Conservation (phyloP, 2,888 invertebrate species). For the Pseudococcus viburni region DNA sequence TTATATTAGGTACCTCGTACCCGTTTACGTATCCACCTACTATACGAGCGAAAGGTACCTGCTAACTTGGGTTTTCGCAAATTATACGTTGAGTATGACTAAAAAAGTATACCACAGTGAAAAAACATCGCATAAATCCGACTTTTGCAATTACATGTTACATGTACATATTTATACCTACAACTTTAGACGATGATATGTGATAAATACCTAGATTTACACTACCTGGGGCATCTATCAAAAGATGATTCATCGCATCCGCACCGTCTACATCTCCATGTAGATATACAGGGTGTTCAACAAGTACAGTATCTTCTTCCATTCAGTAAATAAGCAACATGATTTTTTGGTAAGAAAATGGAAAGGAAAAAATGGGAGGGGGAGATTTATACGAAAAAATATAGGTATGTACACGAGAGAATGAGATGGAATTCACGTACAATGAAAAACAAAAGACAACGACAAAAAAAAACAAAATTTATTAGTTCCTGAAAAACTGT, state of each 20-base stretch:
- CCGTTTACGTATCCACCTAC: background rate
- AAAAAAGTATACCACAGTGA: background rate
- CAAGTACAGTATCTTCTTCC: background rate
- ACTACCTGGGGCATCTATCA: background rate
- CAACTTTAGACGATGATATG: background rate
- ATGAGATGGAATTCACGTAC: too few relatives aligned
- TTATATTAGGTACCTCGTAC: background rate
- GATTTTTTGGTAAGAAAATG: too few relatives aligned
- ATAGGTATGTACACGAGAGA: too few relatives aligned
- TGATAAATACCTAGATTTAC: background rate
- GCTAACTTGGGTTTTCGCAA: background rate
- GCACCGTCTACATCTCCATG: background rate
- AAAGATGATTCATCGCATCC: background rate
- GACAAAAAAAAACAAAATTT: too few relatives aligned
- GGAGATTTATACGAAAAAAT: too few relatives aligned
- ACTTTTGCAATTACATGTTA: background rate
- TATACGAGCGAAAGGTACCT: background rate
- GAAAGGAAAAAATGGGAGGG: too few relatives aligned
- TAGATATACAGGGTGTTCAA: background rate
- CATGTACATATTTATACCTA: too few relatives aligned
- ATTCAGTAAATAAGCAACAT: too few relatives aligned
- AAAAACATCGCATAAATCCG: background rate
- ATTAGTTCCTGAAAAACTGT: too few relatives aligned
- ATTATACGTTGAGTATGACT: background rate
- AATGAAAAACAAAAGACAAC: too few relatives aligned